Conservation (phyloP, 2,113 vertebrate species). For the Callocephalon fimbriatum region DNA sequence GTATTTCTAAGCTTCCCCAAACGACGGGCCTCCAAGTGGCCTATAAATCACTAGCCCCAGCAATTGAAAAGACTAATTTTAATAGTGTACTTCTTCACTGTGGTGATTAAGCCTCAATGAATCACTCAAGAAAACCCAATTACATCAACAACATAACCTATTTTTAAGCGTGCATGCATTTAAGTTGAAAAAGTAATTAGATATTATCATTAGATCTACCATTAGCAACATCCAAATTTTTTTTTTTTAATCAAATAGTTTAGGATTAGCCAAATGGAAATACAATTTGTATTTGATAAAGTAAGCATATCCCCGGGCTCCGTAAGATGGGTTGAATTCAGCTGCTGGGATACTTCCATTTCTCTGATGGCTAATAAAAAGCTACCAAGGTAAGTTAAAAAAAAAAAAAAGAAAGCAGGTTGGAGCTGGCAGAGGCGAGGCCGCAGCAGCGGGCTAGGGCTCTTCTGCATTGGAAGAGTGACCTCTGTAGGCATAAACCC, state of each 20-base stretch:
- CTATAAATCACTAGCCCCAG: conserved; percentile 49
- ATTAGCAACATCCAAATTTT: background rate
- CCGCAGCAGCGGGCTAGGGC: background rate
- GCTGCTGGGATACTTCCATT: background rate
- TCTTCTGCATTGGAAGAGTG: conserved; percentile 78
- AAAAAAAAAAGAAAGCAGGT: background rate
- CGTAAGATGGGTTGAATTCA: background rate
- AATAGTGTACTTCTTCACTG: conserved; percentile 29
- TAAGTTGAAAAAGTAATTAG: conserved; percentile 52
- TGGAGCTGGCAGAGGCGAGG: background rate
- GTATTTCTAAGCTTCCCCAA: conserved; percentile 15
- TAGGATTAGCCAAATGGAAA: conserved; percentile 21
- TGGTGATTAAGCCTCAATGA: conserved; percentile 34
- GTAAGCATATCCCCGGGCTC: background rate
- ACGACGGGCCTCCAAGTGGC: conserved; percentile 47
- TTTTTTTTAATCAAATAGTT: background rate
- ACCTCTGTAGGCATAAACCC: conserved; percentile 79
- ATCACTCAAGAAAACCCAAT: conserved; percentile 63
- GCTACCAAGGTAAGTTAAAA: conserved; percentile 16
- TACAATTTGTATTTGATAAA: background rate
- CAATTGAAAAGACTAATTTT: conserved; percentile 57
- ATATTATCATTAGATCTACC: conserved; percentile 57
- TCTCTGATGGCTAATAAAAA: background rate
- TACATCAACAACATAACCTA: conserved; percentile 36
- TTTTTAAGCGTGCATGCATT: conserved; percentile 32